Base-by-base conservation (phyloP, 1,140 invertebrate genomes). In the Lucilia sericata region DNA sequence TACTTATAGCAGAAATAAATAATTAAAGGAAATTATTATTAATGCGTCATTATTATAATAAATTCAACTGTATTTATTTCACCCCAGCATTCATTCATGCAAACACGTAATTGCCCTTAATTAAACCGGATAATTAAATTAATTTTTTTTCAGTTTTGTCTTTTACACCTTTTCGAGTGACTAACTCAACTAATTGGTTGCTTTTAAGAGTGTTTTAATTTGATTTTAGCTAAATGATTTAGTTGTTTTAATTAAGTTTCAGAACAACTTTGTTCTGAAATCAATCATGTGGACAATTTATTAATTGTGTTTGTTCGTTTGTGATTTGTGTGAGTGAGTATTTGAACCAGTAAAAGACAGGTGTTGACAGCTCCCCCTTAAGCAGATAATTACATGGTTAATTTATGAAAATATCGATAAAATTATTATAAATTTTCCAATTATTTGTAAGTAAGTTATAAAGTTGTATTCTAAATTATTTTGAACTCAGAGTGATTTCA, bases 351-450 rank as follows among this genome's bases (percentile, higher is more conserved):
- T 70, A 10, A 21, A 60, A 70, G n/a, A 21, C n/a, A 70, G 19
- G 65, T 70, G 65, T 70, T 70, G 65, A 70, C 65, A 70, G 65
- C 65, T 70, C 65, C 65, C 14, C 65, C 65, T 70, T 21, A 70
- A 70, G 65, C 4, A 21, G 65, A 19, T 21, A 70, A 70, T 70
- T 70, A 25, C 8, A n/a, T 42, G 42, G 65, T 60, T 60, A 8
- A 60, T 60, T 60, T 60, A 60, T 60, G 55, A 7, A 14, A 60
- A 17, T 14, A 60, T 17, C 5, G 7, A 5, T 17, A 14, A n/a
- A 17, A 7, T 60, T 60, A n/a, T 60, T 60, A 8, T n/a, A 60
- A n/a, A 60, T 60, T 60, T 60, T 60, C 55, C 55, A 60, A 60
- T 60, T 14, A 60, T 7, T 60, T 60, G 55, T 5, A 7, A 60